Conservation (phyloP, 2,797 vertebrate species). For the Fistularia tabacaria region DNA sequence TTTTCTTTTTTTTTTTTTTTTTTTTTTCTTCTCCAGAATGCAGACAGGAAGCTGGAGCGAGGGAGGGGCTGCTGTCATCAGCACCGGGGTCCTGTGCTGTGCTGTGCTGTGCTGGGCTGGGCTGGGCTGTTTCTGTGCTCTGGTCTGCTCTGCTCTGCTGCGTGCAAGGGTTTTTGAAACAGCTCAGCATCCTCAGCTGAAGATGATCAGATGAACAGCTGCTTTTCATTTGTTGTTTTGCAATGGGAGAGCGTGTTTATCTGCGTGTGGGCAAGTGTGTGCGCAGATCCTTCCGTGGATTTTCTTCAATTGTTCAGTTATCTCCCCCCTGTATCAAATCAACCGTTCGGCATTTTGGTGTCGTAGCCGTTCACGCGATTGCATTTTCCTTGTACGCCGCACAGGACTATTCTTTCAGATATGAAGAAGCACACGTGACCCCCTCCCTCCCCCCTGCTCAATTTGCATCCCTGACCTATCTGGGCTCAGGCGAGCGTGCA, state of each 20-base stretch:
- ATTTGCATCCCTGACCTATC: slow-evolving; percentile 61
- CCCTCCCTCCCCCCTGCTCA: background rate
- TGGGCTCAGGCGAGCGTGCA: slow-evolving; percentile 40
- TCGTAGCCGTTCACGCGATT: too few relatives aligned
- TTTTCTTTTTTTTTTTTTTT: too few relatives aligned
- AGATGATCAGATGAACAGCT: slow-evolving; percentile 10
- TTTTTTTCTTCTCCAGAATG: slow-evolving; percentile 25
- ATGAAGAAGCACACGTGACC: slow-evolving; percentile 40
- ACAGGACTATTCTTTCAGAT: slow-evolving; percentile 27
- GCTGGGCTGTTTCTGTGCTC: background rate
- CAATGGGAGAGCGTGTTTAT: slow-evolving; percentile 1
- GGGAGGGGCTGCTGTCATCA: slow-evolving; percentile 64
- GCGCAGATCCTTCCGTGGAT: too few relatives aligned
- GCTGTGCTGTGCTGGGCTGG: too few relatives aligned
- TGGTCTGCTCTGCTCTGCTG: slow-evolving; percentile 44
- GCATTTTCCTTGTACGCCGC: too few relatives aligned
- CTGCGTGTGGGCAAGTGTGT: too few relatives aligned
- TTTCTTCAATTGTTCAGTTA: too few relatives aligned
- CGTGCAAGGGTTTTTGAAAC: slow-evolving; percentile 28
- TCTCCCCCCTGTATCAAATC: too few relatives aligned
- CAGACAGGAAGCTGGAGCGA: slow-evolving; percentile 56
- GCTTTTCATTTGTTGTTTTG: slow-evolving; percentile 3
- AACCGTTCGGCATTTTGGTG: too few relatives aligned
- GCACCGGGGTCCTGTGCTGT: too few relatives aligned
- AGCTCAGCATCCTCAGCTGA: slow-evolving; percentile 58